Evolutionary conservation across 2,113 vertebrate species (phyloP), one percentile per base, ranked within the genome.

Genomic region (Sylvia atricapilla): DNA sequence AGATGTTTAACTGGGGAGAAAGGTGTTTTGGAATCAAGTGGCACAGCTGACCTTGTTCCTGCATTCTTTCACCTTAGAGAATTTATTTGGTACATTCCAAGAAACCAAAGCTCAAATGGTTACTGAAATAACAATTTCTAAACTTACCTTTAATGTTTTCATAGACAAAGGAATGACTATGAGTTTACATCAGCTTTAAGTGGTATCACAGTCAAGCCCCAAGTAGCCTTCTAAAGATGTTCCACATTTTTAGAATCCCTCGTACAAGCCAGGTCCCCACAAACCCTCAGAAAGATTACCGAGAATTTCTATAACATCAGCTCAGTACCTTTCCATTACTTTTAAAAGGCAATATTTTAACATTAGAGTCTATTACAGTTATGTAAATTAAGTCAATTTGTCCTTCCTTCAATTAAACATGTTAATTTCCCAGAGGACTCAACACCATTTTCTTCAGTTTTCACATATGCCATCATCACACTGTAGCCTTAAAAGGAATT

Each of bases 391-490:
- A 95, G 89, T 73, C 89, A 91, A 89, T 75, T 50, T 86, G 87
- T 90, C 85, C 90, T 91, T 93, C 70, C 53, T 83, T 94, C 94
- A 91, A 94, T 93, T 93, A 94, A 95, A 88, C 72, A 30, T 63
- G 52, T 72, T 97, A 93, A 96, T 97, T 97, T 97, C 93, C 94
- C 85, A 68, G 25, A 19, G 44, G 85, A 68, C 90, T 80, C 92
- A 92, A 31, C 93, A 96, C 82, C 59, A 78, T 96, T 96, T 97
- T 86, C 75, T 77, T 85, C 39, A 37, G 20, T 52, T 92, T 60
- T 91, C 87, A 92, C 53, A 66, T 44, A 95, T 30, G 50, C 82
- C 68, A 79, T 67, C 59, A 55, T 24, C 90, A 60, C 3, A 0
- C 17, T 47, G 50, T 8, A 93, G 75, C 50, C 88, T 81, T 84